Conservation (phyloP, 1,140 invertebrate genomes). For the Drosophila hydei region DNA sequence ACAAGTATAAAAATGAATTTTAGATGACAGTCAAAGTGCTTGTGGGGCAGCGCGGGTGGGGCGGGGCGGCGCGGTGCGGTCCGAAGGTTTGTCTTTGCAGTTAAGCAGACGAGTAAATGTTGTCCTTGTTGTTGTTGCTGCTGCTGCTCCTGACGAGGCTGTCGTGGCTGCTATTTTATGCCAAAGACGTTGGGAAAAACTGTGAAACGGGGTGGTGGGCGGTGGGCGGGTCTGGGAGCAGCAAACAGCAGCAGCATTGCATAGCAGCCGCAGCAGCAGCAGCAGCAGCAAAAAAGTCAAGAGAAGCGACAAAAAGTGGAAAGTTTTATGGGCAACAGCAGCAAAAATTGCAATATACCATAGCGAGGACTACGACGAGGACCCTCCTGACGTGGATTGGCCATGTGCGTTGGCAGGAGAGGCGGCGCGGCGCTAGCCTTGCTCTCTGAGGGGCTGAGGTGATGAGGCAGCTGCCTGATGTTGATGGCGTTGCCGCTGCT, state of each 20-base stretch:
- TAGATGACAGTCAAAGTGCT: slow-evolving; percentile 79
- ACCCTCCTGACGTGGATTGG: slow-evolving; percentile 34
- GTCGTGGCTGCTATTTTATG: slow-evolving; percentile 49
- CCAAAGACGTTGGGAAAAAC: slow-evolving; percentile 42
- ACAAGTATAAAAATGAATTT: slow-evolving; percentile 83
- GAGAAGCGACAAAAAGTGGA: slow-evolving; percentile 73
- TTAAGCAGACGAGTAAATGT: slow-evolving; percentile 82
- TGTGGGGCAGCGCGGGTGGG: slow-evolving; percentile 10
- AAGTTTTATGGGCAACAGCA: slow-evolving; percentile 80
- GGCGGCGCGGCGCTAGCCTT: not conserved
- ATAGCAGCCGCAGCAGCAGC: slow-evolving; percentile 26
- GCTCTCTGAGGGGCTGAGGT: slow-evolving; percentile 10
- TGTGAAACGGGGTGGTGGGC: slow-evolving; percentile 43
- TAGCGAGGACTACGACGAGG: slow-evolving; percentile 22
- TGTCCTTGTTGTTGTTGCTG: slow-evolving; percentile 72
- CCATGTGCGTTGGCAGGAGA: slow-evolving; percentile 8
- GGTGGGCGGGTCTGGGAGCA: slow-evolving; percentile 16
- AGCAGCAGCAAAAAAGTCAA: slow-evolving; percentile 25
- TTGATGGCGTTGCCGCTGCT: slow-evolving; percentile 27
- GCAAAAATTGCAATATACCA: slow-evolving; percentile 79
- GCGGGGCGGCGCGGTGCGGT: slow-evolving; percentile 14
- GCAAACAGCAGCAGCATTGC: slow-evolving; percentile 22
- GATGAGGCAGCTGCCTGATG: slow-evolving; percentile 38
- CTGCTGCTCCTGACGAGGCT: slow-evolving; percentile 35
- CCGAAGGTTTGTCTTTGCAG: slow-evolving; percentile 75